Evolutionary conservation across 37 sponge, comb jelly and placozoan species (phyloP), one percentile per base, ranked within the genome.

Genomic region (Oscarella lobularis): DNA sequence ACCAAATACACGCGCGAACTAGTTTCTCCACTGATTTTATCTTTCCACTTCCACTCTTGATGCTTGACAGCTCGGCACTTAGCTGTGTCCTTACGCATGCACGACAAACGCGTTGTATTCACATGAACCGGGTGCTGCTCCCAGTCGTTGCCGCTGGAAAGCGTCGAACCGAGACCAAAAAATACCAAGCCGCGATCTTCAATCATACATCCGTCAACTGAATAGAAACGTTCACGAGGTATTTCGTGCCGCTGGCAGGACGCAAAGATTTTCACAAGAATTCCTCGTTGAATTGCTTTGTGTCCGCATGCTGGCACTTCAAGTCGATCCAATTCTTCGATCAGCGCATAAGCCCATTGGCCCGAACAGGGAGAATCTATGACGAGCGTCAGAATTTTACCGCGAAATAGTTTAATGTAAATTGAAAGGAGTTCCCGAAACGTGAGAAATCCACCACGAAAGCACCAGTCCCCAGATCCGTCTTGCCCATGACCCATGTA

Each of bases 391-490:
- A 48, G 60, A 27, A 48, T 48, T 20, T 48, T 48, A 48, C 60
- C 60, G 9, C 20, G 9, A 20, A 48, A 48, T 9, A 9, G 20
- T 48, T 20, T 48, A 9, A 27, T 48, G 20, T 48, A 48, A 48
- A 48, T 48, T 27, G 9, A 27, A 48, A 48, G 20, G 20, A 48
- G 9, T 27, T 48, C 60, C 20, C 20, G 9, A 20, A 48, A 48
- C 20, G 60, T 48, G 60, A 48, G 9, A 48, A 48, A 48, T 48
- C 20, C 60, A 27, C 20, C 60, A 71, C 74, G 39, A 38, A 85
- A 76, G 67, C 81, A 76, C 85, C 81, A 80, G 66, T 80, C 76
- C 39, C 85, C 81, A 60, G 81, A 73, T 31, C 67, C 80, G 35
- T 30, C 65, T 69, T 85, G 75, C 32, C 81, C 73, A 76, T 76